A percentile compares a stretch with the other conserved stretches of the same genome.
Conservation (phyloP, 2,797 vertebrate genomes). For the Enteromius radiatus region DNA sequence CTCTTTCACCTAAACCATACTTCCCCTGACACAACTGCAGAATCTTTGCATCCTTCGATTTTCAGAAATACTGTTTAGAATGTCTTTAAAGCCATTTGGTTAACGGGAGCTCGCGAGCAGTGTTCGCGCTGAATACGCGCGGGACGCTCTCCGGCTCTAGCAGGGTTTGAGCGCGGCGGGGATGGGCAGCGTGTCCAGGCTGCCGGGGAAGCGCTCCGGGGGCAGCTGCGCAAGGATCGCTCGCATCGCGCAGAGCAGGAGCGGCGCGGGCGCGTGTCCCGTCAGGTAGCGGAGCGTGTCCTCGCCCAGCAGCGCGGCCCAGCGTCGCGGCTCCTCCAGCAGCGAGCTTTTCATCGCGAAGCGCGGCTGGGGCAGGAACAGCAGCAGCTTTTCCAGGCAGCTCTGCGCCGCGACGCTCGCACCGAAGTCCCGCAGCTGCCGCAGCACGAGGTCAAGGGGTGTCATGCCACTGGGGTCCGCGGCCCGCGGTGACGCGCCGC, state of each 20-base stretch:
- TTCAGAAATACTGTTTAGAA: no score
- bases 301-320: conserved; percentile 81
- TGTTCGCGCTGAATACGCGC: no score
- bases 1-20: no score
- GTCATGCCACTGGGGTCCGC: conserved; percentile 82
- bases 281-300: conserved; percentile 81
- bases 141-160: no score
- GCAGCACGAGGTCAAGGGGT: conserved; percentile 83
- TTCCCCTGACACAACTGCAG: no score
- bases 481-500: conserved; percentile 81
- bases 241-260: conserved; percentile 85
- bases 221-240: conserved; percentile 82
- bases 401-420: conserved; percentile 73
- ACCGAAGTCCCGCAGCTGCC: conserved; percentile 81
- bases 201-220: conserved; percentile 79
- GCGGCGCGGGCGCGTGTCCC: conserved; percentile 79
- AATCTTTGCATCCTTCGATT: no score
- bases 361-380: conserved; percentile 81
- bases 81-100: no score
- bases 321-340: conserved; percentile 75
- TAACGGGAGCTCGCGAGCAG: no score
- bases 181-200: conserved; percentile 85
- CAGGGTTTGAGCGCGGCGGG: conserved; percentile 83
- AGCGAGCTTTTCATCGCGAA: conserved; percentile 81
- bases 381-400: conserved; percentile 84